phyloP scores from a whole-genome alignment of 2,113 vertebrate genomes.

The Sebastes fasciatus region DNA sequence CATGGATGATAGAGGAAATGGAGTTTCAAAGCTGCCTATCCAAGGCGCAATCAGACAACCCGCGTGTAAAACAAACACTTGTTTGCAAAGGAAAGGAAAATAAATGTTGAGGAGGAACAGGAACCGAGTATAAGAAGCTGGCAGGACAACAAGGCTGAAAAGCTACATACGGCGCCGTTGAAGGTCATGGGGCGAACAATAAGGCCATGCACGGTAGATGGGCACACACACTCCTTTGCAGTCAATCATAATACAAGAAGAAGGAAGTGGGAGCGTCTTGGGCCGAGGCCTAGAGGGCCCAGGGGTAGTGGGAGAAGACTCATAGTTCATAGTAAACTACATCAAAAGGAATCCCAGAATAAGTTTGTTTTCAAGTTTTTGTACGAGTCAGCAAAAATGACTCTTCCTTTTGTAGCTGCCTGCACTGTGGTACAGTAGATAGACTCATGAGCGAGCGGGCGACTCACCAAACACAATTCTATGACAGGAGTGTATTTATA shows the following conservation, averaged over 20 bases:
- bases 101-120: constrained; percentile 48
- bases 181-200: constrained; percentile 47
- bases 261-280: constrained; percentile 50
- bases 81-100: constrained; percentile 62
- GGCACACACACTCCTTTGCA: constrained; percentile 62
- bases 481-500: constrained; percentile 61
- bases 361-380: constrained; percentile 61
- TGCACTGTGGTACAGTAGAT: constrained; percentile 37
- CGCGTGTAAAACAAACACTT: constrained; percentile 63
- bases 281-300: constrained; percentile 30
- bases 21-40: constrained; percentile 62
- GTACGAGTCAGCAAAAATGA: constrained; percentile 54
- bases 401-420: constrained; percentile 50
- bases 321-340: constrained; percentile 42
- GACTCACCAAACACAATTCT: constrained; percentile 49
- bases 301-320: constrained; percentile 47
- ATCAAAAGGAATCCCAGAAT: constrained; percentile 60
- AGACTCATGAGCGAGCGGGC: constrained; percentile 33
- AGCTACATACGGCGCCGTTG: constrained; percentile 12
- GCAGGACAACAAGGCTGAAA: constrained; percentile 52
- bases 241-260: constrained; percentile 71
- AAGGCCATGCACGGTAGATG: constrained; percentile 50
- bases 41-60: constrained; percentile 34
- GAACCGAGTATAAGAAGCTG: constrained; percentile 35
- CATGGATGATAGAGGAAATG: constrained; percentile 59